phyloP scores from a whole-genome alignment of 2,888 invertebrate species.

The Oasisia sp. region DNA sequence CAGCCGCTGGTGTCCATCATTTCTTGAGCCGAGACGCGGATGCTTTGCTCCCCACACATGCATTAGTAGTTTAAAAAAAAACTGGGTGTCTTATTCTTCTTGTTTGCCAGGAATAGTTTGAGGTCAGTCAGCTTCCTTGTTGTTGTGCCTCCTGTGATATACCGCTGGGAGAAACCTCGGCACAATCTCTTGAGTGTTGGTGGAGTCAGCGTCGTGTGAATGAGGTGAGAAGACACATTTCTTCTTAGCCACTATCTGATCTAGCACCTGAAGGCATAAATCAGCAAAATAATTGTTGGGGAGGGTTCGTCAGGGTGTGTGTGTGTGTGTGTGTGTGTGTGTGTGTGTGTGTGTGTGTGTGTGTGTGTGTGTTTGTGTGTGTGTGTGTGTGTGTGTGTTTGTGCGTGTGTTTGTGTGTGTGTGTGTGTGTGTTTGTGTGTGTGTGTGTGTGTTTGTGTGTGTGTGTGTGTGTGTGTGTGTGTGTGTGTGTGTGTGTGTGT shows the following conservation, averaged over 20 bases:
- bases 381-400: too few species aligned
- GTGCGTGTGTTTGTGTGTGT: too few species aligned
- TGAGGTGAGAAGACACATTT: slow-evolving; percentile 30
- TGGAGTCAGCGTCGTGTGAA: slow-evolving; percentile 27
- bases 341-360: too few species aligned
- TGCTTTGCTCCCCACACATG: slow-evolving; percentile 29
- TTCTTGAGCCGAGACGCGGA: slow-evolving; percentile 28
- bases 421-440: too few species aligned
- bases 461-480: too few species aligned
- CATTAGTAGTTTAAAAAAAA: slow-evolving; percentile 27
- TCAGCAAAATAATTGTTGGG: slow-evolving; percentile 28
- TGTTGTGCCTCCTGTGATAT: slow-evolving; percentile 25
- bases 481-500: too few species aligned
- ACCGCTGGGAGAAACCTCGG: slow-evolving; percentile 25
- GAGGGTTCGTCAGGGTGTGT: slow-evolving; percentile 27
- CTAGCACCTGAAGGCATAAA: slow-evolving; percentile 28
- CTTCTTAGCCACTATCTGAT: slow-evolving; percentile 28
- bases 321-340: too few species aligned
- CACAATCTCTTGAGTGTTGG: slow-evolving; percentile 31
- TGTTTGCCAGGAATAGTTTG: slow-evolving; percentile 31
- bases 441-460: too few species aligned
- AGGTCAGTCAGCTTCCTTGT: slow-evolving; percentile 32
- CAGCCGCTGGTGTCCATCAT: slow-evolving; percentile 13
- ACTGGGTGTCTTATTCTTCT: slow-evolving; percentile 29
- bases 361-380: too few species aligned